Evolutionary conservation across 92 coral and sea anemone species (phyloP).

Genomic region (Porites lobata): DNA sequence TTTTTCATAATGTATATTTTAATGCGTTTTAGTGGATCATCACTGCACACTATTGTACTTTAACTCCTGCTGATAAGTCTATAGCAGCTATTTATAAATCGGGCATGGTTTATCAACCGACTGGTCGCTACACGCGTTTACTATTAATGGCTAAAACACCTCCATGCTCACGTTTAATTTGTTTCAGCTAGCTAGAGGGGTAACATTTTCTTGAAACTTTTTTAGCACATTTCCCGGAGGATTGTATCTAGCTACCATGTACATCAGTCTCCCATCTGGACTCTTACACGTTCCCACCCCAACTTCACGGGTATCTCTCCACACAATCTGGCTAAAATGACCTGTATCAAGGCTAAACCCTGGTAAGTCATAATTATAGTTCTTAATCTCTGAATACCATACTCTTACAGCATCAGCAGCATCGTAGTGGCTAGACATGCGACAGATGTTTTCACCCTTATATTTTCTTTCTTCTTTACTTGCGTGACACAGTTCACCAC

Average conservation of each 20-base stretch:
- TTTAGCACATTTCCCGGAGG: slow-evolving; percentile 92
- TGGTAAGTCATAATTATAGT: slow-evolving; percentile 76
- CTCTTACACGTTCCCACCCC: slow-evolving; percentile 90
- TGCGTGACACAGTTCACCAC: slow-evolving; percentile 83
- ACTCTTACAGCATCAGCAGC: slow-evolving; percentile 72
- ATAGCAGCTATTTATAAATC: too few species aligned
- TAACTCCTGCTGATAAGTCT: too few species aligned
- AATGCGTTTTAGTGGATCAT: too few species aligned
- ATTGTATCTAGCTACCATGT: slow-evolving; percentile 90
- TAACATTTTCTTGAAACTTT: slow-evolving; percentile 81
- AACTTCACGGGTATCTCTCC: slow-evolving; percentile 85
- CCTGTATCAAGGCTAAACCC: slow-evolving; percentile 85
- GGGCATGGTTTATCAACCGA: too few species aligned
- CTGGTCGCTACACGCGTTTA: too few species aligned
- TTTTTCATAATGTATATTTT: too few species aligned
- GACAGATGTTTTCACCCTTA: slow-evolving; percentile 85
- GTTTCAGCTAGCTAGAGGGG: neutral
- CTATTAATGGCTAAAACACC: too few species aligned
- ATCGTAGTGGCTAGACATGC: slow-evolving; percentile 81
- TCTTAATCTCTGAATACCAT: slow-evolving; percentile 84
- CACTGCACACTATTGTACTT: too few species aligned
- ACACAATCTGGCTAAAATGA: slow-evolving; percentile 92
- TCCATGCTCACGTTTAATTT: too few species aligned
- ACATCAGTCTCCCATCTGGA: slow-evolving; percentile 79
- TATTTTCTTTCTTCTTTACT: slow-evolving; percentile 79